Evolutionary conservation across 30 jellyfish, hydroid and myxozoan genomes (phyloP).

Genomic region (Turritopsis rubra): DNA sequence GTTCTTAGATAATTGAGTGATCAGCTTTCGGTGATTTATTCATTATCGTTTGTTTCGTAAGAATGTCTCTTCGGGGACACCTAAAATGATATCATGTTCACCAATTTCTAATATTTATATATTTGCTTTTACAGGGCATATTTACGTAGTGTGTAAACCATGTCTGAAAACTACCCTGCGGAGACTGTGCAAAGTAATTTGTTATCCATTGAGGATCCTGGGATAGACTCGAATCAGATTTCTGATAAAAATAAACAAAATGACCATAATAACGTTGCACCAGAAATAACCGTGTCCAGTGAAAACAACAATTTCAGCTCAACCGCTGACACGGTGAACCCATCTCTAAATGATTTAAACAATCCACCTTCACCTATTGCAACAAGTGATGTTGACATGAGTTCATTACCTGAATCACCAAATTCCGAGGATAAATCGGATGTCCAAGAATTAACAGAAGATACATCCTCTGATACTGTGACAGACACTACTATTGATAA

Average conservation of each 20-base stretch:
- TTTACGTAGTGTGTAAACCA: not conserved
- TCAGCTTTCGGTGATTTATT: too few relatives aligned
- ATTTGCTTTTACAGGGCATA: not conserved
- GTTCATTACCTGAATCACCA: not conserved
- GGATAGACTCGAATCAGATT: not conserved
- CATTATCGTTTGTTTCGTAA: too few relatives aligned
- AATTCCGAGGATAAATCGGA: not conserved
- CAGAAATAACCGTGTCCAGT: not conserved
- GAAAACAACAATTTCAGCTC: not conserved
- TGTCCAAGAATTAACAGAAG: not conserved
- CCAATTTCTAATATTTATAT: too few relatives aligned
- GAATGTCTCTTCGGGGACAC: too few relatives aligned
- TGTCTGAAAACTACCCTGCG: not conserved
- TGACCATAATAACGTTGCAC: too few relatives aligned
- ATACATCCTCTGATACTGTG: not conserved
- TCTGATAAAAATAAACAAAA: not conserved
- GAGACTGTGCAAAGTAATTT: not conserved
- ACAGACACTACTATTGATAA: too few relatives aligned
- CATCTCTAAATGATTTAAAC: not conserved
- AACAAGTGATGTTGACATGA: not conserved
- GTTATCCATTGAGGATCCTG: not conserved
- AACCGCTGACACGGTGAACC: not conserved
- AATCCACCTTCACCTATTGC: too few relatives aligned
- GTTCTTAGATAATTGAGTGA: too few relatives aligned
- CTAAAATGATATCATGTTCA: not conserved